Evolutionary conservation across 2,113 vertebrate species (phyloP).

Genomic region (Cichladusa arquata): DNA sequence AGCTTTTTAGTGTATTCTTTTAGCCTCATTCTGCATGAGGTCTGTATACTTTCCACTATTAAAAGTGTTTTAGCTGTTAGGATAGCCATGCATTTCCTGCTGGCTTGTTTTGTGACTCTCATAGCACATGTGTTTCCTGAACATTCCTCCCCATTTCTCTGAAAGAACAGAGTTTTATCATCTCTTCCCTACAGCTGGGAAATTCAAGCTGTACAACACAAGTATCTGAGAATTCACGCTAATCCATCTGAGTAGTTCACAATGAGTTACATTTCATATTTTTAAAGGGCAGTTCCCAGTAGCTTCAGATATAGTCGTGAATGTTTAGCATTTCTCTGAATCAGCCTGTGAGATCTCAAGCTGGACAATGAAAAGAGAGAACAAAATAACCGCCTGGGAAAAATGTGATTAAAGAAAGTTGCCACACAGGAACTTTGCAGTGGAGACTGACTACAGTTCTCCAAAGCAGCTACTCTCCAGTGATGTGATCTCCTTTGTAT

Average conservation of each 20-base stretch:
- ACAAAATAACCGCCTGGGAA: not conserved
- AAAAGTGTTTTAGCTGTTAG: not conserved
- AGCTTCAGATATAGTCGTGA: not conserved
- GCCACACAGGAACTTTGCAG: not conserved
- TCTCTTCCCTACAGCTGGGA: not conserved
- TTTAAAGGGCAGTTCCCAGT: constrained; percentile 19
- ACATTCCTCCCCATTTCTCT: not conserved
- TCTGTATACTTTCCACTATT: not conserved
- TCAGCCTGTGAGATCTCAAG: not conserved
- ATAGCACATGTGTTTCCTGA: not conserved
- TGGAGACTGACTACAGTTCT: not conserved
- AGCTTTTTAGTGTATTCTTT: not conserved
- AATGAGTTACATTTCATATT: not conserved
- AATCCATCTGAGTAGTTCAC: not conserved
- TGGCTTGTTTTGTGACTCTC: not conserved
- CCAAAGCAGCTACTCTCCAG: not conserved
- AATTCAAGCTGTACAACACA: not conserved
- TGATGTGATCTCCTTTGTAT: not conserved
- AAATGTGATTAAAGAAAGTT: not conserved
- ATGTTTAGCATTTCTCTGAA: not conserved
- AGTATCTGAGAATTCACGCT: not conserved
- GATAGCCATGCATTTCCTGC: not conserved
- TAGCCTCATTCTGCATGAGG: not conserved
- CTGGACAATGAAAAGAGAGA: not conserved
- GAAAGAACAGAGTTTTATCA: not conserved